A percentile compares a stretch with the other conserved stretches of the same genome.
These are phyloP conservation scores for Diogma glabrata DNA, from an alignment of 2,888 invertebrate species.

Conservation along the genomic window DNA sequence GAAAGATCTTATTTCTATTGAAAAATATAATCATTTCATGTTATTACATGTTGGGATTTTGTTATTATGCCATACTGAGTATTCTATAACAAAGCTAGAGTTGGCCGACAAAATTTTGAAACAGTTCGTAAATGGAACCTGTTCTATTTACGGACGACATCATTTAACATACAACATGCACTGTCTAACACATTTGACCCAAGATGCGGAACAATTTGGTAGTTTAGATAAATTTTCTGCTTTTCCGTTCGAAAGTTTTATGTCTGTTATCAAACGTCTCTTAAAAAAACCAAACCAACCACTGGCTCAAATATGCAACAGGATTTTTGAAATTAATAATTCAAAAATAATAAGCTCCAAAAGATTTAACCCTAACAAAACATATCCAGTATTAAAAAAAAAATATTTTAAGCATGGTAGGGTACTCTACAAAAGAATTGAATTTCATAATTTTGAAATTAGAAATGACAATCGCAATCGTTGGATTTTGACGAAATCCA, in stretches of 20 bases:
- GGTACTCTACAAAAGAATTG: conserved; percentile 1
- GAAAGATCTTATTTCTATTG: conserved; percentile 14
- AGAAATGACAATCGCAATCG: neutral
- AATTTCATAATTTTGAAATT: neutral
- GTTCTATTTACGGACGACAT: conserved; percentile 18
- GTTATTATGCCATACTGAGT: conserved; percentile 17
- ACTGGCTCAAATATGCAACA: conserved; percentile 19
- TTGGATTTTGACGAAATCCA: neutral
- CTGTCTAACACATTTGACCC: conserved; percentile 20
- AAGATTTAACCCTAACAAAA: neutral
- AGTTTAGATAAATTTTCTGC: conserved; percentile 20
- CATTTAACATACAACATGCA: conserved; percentile 12
- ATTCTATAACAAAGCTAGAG: conserved; percentile 10
- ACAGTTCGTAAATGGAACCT: conserved; percentile 18
- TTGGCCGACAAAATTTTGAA: conserved; percentile 16
- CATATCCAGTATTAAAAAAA: neutral
- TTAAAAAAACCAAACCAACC: conserved; percentile 17
- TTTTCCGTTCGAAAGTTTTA: conserved; percentile 19
- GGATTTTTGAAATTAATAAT: conserved; percentile 12
- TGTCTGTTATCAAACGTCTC: conserved; percentile 18
- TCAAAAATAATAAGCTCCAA: neutral
- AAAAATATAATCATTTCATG: conserved; percentile 19
- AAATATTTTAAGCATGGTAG: neutral
- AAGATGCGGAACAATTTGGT: conserved; percentile 18
- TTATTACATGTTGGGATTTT: conserved; percentile 18